Base-by-base conservation (phyloP, 2,888 invertebrate species). In the Antheraea assamensis region DNA sequence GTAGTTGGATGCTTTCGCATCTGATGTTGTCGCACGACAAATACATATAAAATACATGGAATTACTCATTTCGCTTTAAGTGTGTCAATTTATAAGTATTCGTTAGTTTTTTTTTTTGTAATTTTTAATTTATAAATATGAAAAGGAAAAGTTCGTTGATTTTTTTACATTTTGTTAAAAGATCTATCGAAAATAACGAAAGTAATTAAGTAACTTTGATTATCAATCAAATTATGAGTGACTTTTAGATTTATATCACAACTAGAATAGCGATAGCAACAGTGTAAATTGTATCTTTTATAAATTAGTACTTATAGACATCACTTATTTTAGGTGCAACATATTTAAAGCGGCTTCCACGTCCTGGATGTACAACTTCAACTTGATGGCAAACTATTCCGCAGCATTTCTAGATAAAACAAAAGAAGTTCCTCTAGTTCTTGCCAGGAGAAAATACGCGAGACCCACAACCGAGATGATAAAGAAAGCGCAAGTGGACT, bases 311-410 rank as follows among this genome's bases (percentile, higher is more conserved):
- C 30, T 73, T 55, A 74, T n/a, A 27, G 49, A 31, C 21, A 27
- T 30, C 31, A 30, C 15, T 64, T 13, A 42, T 74, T 74, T 58
- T 86, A 96, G 96, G 96, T 97, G 97, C 87, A 97, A 97, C 85
- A 96, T 97, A 76, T 97, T 97, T 87, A 97, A 97, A 94, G 97
- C 97, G 8, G 97, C 97, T 3, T 98, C 98, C n/a, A 97, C 98
- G 27, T 98, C 98, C 0, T 98, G 98, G 98, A 97, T 98, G 97
- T 98, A 98, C 91, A 98, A 98, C 91, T 98, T 98, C 91, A 98
- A 98, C 90, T 92, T 97, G 73, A 96, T 98, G 90, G 98, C 98
- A 15, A 98, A 98, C 82, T 97, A 98, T 89, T 96, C 96, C 75
- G 96, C 97, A 17, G 96, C 96, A 73, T 98, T 97, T 91, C 92